A percentile compares a stretch with the other conserved stretches of the same genome.
These are phyloP conservation scores for Hoplias malabaricus DNA, from an alignment of 2,113 vertebrate species.

Conservation along the genomic window DNA sequence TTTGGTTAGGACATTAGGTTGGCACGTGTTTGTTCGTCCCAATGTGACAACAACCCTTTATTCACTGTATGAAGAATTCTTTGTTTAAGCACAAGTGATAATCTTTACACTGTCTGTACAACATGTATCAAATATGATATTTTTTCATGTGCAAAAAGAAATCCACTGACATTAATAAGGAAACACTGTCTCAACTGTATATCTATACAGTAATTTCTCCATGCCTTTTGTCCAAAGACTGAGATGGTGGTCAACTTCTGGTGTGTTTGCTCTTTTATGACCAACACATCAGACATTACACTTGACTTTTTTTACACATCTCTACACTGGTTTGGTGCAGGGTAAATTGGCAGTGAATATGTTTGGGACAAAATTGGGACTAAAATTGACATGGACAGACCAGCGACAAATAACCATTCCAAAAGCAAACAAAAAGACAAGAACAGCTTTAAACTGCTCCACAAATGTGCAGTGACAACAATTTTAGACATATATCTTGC, in stretches of 20 bases:
- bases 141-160: conserved; percentile 15
- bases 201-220: background rate
- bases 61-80: conserved; percentile 12
- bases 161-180: conserved; percentile 7
- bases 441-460: conserved; percentile 3
- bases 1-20: conserved; percentile 75
- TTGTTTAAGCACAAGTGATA: conserved; percentile 1
- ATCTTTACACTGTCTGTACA: conserved; percentile 32
- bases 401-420: background rate
- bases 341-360: conserved; percentile 36
- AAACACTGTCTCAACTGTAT: conserved; percentile 13
- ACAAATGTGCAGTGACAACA: conserved; percentile 20
- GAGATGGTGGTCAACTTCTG: background rate
- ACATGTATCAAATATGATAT: conserved; percentile 16
- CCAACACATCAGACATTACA: background rate
- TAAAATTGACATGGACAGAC: conserved; percentile 17
- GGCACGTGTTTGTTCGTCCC: conserved; percentile 76
- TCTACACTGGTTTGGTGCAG: conserved; percentile 39
- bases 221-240: background rate
- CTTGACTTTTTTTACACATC: background rate
- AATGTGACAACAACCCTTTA: conserved; percentile 47
- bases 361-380: background rate
- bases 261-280: background rate
- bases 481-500: conserved; percentile 28
- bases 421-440: background rate